Evolutionary conservation across 2,113 vertebrate genomes (phyloP).

Genomic region (Mesitornis unicolor): DNA sequence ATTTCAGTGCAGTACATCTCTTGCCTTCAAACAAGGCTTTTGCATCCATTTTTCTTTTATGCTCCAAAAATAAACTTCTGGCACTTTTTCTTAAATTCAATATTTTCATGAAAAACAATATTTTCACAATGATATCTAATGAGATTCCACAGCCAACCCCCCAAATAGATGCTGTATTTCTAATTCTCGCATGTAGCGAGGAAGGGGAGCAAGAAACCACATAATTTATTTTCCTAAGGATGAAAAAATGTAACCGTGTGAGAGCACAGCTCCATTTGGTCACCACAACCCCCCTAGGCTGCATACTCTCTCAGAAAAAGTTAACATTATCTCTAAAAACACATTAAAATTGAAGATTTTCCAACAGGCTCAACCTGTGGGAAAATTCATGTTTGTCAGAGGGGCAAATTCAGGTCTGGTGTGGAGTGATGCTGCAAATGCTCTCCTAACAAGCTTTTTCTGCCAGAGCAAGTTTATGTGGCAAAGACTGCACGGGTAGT

Average conservation of each 20-base stretch:
- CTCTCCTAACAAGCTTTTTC: neutral
- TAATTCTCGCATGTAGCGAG: neutral
- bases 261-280: neutral
- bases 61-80: neutral
- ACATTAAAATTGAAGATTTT: neutral
- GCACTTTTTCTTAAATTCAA: neutral
- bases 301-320: neutral
- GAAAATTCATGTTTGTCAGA: neutral
- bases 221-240: neutral
- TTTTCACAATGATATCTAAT: neutral
- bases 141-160: neutral
- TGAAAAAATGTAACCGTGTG: neutral
- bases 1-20: neutral
- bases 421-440: neutral
- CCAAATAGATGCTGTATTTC: neutral
- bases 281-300: neutral
- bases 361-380: neutral
- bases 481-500: neutral
- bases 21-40: constrained; percentile 15
- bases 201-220: neutral
- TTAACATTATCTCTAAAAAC: neutral
- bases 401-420: neutral
- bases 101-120: constrained; percentile 29
- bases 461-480: fast-evolving
- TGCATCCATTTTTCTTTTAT: constrained; percentile 25